These are phyloP conservation scores for Candidula unifasciata DNA, from an alignment of 2,888 invertebrate genomes.

Conservation along the genomic window DNA sequence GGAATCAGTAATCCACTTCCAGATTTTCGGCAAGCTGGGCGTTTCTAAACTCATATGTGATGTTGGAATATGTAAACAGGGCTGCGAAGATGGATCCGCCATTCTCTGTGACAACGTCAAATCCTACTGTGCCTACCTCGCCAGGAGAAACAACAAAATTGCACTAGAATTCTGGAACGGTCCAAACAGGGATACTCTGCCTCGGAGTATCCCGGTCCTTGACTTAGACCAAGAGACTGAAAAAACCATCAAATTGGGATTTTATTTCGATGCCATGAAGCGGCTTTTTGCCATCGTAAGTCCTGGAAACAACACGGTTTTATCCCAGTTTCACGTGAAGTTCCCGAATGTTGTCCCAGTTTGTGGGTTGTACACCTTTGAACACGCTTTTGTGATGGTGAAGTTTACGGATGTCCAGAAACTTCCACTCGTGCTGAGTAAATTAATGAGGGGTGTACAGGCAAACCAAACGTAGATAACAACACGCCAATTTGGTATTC, in stretches of 20 bases:
- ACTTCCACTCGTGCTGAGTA: constrained; percentile 51
- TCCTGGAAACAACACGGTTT: constrained; percentile 50
- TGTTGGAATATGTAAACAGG: constrained; percentile 53
- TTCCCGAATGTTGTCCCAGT: constrained; percentile 50
- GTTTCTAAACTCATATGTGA: constrained; percentile 53
- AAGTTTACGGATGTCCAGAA: constrained; percentile 49
- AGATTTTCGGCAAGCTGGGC: constrained; percentile 50
- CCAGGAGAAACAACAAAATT: constrained; percentile 50
- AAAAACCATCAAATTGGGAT: constrained; percentile 53
- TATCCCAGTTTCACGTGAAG: constrained; percentile 53
- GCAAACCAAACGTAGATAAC: not conserved
- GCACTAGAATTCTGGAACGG: constrained; percentile 57
- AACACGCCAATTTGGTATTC: too few relatives aligned
- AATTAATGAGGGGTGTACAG: constrained; percentile 40
- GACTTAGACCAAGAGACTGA: constrained; percentile 54
- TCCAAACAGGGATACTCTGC: constrained; percentile 53
- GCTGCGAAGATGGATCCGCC: constrained; percentile 50
- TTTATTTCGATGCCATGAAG: constrained; percentile 52
- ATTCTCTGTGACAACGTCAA: constrained; percentile 56
- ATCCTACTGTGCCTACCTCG: constrained; percentile 54
- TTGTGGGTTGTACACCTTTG: constrained; percentile 53
- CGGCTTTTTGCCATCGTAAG: constrained; percentile 50
- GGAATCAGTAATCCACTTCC: constrained; percentile 53
- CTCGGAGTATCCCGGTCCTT: constrained; percentile 51
- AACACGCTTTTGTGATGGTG: constrained; percentile 52